Conservation (phyloP, 2,797 vertebrate species). For the Silurus aristotelis region DNA sequence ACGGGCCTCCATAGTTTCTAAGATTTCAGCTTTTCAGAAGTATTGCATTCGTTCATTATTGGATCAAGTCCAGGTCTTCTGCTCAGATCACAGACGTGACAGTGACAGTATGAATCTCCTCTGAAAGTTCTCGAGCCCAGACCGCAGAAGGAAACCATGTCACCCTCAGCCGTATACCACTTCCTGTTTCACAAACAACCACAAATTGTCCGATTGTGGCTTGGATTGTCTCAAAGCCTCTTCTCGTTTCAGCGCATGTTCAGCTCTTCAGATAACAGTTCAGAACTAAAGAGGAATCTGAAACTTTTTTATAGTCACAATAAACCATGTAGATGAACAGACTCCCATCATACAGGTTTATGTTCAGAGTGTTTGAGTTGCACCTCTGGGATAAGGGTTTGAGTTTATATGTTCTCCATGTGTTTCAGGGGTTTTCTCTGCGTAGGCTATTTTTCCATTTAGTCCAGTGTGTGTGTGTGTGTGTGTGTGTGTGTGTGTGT, state of each 20-base stretch:
- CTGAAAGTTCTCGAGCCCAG: conserved; percentile 42
- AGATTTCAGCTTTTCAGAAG: background rate
- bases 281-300: background rate
- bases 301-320: too few species aligned
- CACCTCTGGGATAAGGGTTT: too few species aligned
- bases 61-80: conserved; percentile 12
- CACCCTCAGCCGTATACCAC: conserved; percentile 48
- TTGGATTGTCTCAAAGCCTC: conserved; percentile 34
- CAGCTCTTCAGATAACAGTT: background rate
- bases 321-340: too few species aligned
- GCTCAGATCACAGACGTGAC: conserved; percentile 32
- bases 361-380: too few species aligned
- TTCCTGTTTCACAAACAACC: conserved; percentile 57
- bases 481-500: too few species aligned
- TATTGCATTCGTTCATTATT: background rate
- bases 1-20: background rate
- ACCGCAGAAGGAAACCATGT: conserved; percentile 63
- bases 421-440: too few species aligned
- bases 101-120: conserved; percentile 31
- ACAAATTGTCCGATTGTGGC: conserved; percentile 33
- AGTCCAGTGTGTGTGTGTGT: too few species aligned
- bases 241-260: conserved; percentile 15
- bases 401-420: too few species aligned
- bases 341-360: too few species aligned
- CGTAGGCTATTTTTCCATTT: too few species aligned